Evolutionary conservation across 2,888 invertebrate species (phyloP).

Genomic region (Arrhopalites spinosus): DNA sequence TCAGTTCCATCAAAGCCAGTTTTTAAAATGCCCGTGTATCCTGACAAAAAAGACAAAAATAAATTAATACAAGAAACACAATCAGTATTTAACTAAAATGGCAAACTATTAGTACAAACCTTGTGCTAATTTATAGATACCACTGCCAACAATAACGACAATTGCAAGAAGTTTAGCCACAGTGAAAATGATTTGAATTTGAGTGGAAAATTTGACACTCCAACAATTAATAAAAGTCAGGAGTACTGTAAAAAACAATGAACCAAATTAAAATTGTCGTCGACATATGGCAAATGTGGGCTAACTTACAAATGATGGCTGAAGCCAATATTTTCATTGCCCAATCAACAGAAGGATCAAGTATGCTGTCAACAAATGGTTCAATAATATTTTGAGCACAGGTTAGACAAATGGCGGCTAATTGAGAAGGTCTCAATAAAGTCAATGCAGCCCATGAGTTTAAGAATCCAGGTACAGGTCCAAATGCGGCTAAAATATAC

Average conservation of each 20-base stretch:
- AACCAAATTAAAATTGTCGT: slow-evolving; percentile 6
- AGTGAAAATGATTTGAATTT: slow-evolving; percentile 79
- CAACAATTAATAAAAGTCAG: slow-evolving; percentile 78
- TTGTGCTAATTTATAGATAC: slow-evolving; percentile 69
- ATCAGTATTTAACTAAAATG: not conserved
- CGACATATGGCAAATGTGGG: no score
- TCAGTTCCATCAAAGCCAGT: slow-evolving; percentile 74
- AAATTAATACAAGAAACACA: not conserved
- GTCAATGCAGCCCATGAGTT: slow-evolving; percentile 79
- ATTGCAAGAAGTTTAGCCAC: slow-evolving; percentile 78
- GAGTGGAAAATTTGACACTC: slow-evolving; percentile 77
- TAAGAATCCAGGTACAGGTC: slow-evolving; percentile 73
- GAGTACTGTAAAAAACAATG: slow-evolving; percentile 65
- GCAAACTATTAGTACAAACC: slow-evolving; percentile 64
- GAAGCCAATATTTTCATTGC: slow-evolving; percentile 82
- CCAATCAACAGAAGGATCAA: slow-evolving; percentile 73
- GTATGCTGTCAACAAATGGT: slow-evolving; percentile 69
- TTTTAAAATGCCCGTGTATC: slow-evolving; percentile 68
- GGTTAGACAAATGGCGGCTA: slow-evolving; percentile 76
- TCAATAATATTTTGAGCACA: slow-evolving; percentile 71
- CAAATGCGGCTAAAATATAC: slow-evolving; percentile 77
- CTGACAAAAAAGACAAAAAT: slow-evolving; percentile 59
- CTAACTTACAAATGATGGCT: slow-evolving; percentile 84
- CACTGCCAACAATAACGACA: slow-evolving; percentile 74
- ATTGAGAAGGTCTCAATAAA: slow-evolving; percentile 75